Percentiles rank a stretch among this genome's conserved stretches.
These are phyloP conservation scores for Thera obeliscata DNA, from an alignment of 2,888 invertebrate species.

Conservation along the genomic window DNA sequence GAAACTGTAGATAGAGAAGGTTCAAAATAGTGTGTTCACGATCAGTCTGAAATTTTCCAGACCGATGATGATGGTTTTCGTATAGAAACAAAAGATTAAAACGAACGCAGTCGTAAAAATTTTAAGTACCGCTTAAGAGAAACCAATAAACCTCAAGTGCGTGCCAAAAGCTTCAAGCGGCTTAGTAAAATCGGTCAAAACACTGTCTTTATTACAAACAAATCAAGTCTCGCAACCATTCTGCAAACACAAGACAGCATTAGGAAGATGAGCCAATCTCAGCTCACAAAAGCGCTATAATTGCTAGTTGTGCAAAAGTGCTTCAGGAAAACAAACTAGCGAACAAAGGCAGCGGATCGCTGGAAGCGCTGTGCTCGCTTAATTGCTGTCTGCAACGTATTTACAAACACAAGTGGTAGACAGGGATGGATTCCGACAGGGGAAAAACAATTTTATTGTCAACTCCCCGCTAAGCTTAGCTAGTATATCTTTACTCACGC, in stretches of 20 bases:
- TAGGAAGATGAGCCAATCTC: conserved; percentile 28
- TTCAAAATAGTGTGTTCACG: no score
- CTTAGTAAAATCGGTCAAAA: conserved; percentile 2
- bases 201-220: conserved; percentile 1
- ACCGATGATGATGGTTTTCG: not conserved
- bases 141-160: conserved; percentile 4
- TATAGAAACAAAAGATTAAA: conserved; percentile 9
- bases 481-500: conserved; percentile 6
- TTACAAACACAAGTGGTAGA: conserved; percentile 43
- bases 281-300: conserved; percentile 31
- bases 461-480: conserved; percentile 1
- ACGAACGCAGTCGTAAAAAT: conserved; percentile 11
- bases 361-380: conserved; percentile 34
- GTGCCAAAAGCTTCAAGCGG: conserved; percentile 3
- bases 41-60: no score
- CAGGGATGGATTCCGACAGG: conserved; percentile 21
- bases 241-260: conserved; percentile 20
- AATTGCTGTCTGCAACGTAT: conserved; percentile 44
- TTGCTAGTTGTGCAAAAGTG: conserved; percentile 28
- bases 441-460: conserved; percentile 20
- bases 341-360: conserved; percentile 28
- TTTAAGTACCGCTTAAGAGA: not conserved
- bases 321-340: conserved; percentile 25
- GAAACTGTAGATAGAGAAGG: no score
- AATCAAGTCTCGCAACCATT: conserved; percentile 11